These are phyloP conservation scores for Falco punctatus DNA, from an alignment of 2,113 vertebrate genomes.

Conservation along the genomic window DNA sequence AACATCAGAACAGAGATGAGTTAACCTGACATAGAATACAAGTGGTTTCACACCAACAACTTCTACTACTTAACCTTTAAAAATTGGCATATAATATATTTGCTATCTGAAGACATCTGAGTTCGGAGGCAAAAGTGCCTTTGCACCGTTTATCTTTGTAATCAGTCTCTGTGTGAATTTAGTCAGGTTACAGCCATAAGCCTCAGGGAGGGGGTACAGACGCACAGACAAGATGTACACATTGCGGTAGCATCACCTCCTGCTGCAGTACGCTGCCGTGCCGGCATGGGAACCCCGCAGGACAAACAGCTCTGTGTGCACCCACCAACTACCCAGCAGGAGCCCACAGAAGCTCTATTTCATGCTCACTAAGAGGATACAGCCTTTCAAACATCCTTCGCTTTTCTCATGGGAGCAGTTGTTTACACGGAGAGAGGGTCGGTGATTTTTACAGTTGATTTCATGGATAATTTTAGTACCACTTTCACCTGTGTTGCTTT, in stretches of 20 bases:
- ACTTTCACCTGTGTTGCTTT: background rate
- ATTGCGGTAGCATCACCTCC: background rate
- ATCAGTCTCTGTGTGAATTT: background rate
- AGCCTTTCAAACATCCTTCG: background rate
- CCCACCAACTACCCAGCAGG: background rate
- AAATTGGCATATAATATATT: background rate
- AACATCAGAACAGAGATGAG: background rate
- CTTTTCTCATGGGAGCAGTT: background rate
- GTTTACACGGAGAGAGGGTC: background rate
- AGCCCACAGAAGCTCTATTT: background rate
- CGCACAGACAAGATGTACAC: rapidly evolving
- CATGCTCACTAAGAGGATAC: background rate
- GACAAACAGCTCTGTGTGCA: background rate
- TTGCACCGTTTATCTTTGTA: background rate
- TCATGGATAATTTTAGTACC: background rate
- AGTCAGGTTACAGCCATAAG: background rate
- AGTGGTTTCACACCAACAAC: background rate
- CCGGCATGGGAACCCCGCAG: rapidly evolving
- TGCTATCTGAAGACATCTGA: background rate
- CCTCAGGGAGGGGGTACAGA: background rate
- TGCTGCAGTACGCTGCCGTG: background rate
- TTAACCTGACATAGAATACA: background rate
- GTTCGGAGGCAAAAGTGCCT: background rate
- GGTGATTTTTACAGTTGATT: background rate
- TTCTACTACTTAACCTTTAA: background rate